Conservation (phyloP, 1,140 invertebrate species). For the Batillaria attramentaria region DNA sequence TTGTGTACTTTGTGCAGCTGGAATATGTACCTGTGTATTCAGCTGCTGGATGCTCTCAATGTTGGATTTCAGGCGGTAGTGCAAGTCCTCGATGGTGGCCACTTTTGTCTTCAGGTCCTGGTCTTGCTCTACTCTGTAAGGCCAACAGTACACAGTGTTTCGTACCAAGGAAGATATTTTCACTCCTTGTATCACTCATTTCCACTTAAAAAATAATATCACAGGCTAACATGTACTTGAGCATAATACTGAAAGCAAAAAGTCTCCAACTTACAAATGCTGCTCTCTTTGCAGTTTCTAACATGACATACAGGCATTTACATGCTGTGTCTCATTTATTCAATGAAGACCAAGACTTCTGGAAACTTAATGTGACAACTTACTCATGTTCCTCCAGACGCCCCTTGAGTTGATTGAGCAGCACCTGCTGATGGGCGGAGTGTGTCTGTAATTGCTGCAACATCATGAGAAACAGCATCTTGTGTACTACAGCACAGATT, state of each 20-base stretch:
- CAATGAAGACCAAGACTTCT: too few species aligned
- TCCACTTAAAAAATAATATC: background rate
- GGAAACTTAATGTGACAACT: too few species aligned
- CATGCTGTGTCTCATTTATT: background rate
- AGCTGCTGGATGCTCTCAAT: conserved; percentile 67
- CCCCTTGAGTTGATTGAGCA: conserved; percentile 67
- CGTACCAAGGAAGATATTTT: background rate
- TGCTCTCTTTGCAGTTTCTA: too few species aligned
- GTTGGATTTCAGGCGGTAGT: conserved; percentile 63
- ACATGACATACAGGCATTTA: too few species aligned
- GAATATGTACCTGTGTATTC: conserved; percentile 64
- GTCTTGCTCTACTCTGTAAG: conserved; percentile 64
- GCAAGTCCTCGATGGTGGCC: conserved; percentile 69
- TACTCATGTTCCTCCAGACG: conserved; percentile 70
- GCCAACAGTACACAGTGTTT: background rate
- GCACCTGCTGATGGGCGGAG: conserved; percentile 67
- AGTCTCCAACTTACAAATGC: background rate
- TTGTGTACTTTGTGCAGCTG: too few species aligned
- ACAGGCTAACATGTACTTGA: background rate
- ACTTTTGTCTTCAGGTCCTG: conserved; percentile 65
- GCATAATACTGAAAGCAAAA: too few species aligned
- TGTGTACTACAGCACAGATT: too few species aligned
- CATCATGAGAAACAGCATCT: too few species aligned
- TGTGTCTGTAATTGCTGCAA: conserved; percentile 68
- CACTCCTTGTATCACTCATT: background rate